Evolutionary conservation across 2,888 invertebrate species (phyloP).

Genomic region (Petrolisthes manimaculis): DNA sequence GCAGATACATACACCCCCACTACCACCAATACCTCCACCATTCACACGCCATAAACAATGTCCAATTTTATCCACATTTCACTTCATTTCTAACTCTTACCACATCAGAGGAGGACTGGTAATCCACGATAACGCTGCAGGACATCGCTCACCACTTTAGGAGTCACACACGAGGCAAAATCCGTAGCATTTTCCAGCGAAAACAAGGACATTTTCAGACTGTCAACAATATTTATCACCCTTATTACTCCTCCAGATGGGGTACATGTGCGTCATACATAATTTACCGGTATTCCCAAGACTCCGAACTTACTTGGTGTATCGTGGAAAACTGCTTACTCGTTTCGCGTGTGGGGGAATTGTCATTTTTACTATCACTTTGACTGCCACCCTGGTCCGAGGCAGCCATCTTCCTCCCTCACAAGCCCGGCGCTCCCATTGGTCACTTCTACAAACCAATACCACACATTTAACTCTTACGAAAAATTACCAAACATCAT

Average conservation of each 20-base stretch:
- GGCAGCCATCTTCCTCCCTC: slow-evolving; percentile 66
- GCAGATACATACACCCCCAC: too few species aligned
- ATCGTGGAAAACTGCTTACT: slow-evolving; percentile 62
- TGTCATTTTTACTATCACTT: slow-evolving; percentile 65
- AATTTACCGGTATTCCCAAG: slow-evolving; percentile 18
- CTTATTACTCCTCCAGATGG: not conserved
- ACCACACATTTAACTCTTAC: slow-evolving; percentile 21
- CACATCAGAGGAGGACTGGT: too few species aligned
- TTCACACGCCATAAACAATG: too few species aligned
- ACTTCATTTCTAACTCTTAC: too few species aligned
- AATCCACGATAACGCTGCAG: not conserved
- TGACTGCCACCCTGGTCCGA: slow-evolving; percentile 63
- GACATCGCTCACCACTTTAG: too few species aligned
- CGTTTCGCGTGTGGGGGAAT: slow-evolving; percentile 52
- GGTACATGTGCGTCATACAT: not conserved
- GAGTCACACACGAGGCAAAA: slow-evolving; percentile 7
- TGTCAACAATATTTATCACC: slow-evolving; percentile 56
- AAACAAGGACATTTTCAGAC: slow-evolving; percentile 56
- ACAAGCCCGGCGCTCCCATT: slow-evolving; percentile 50
- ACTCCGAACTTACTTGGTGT: slow-evolving; percentile 64
- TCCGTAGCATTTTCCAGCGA: slow-evolving; percentile 38
- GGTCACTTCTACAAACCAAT: slow-evolving; percentile 26
- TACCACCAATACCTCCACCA: too few species aligned
- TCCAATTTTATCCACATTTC: too few species aligned
- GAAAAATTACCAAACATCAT: slow-evolving; percentile 4